Conservation (phyloP, 2,797 vertebrate genomes). For the Natrix natrix region DNA sequence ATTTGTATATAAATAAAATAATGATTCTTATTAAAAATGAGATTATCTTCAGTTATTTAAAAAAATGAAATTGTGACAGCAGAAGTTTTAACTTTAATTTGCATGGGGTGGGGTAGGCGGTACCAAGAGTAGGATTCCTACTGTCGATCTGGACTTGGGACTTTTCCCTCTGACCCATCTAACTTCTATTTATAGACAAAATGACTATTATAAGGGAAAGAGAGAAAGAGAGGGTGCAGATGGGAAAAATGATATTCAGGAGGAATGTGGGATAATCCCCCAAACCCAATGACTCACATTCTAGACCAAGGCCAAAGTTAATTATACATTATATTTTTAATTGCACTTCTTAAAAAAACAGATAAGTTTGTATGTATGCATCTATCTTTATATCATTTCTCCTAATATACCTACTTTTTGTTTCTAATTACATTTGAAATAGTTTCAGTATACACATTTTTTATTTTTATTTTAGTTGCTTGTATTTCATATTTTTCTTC, state of each 20-base stretch:
- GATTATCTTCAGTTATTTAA: not conserved
- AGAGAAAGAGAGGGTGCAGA: not conserved
- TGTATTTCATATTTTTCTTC: not conserved
- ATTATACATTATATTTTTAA: not conserved
- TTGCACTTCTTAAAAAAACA: not conserved
- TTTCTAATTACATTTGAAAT: not conserved
- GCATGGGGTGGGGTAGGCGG: not conserved
- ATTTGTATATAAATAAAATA: not conserved
- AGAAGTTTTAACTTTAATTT: not conserved
- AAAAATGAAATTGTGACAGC: not conserved
- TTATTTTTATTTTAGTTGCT: not conserved
- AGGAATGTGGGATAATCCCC: not conserved
- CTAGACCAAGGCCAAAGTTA: too few relatives aligned
- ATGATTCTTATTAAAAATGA: not conserved
- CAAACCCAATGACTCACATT: not conserved
- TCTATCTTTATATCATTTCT: not conserved
- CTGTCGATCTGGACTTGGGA: not conserved
- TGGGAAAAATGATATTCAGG: not conserved
- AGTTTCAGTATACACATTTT: not conserved
- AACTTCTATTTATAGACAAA: not conserved
- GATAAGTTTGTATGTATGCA: not conserved
- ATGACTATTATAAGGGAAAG: not conserved
- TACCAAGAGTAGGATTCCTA: not conserved
- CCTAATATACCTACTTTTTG: not conserved
- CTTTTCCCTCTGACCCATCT: not conserved